A percentile compares a stretch with the other conserved stretches of the same genome.
Conservation (phyloP, 2,888 invertebrate species). For the Drosophila anomelani region DNA sequence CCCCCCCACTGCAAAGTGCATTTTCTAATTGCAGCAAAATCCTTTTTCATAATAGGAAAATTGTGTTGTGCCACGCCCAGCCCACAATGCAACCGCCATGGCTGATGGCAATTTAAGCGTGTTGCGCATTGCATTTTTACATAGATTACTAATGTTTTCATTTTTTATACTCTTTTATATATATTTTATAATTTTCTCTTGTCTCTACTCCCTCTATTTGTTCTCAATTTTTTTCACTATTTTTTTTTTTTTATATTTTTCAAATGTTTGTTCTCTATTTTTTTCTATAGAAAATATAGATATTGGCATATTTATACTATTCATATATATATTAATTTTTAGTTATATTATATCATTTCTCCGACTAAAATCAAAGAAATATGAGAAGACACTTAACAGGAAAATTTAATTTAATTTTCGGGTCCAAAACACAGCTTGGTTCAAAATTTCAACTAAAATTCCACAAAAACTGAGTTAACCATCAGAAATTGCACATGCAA, state of each 20-base stretch:
- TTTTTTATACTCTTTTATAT: neutral
- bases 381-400: neutral
- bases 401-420: neutral
- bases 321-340: too few relatives aligned
- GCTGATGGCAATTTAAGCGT: slow-evolving; percentile 62
- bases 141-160: slow-evolving; percentile 4
- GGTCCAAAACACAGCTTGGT: neutral
- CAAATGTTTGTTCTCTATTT: too few relatives aligned
- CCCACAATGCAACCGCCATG: slow-evolving; percentile 17
- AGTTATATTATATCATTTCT: neutral
- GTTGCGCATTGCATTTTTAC: slow-evolving; percentile 44
- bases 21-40: slow-evolving; percentile 77
- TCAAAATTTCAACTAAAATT: neutral
- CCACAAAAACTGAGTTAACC: neutral
- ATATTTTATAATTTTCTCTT: neutral
- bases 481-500: slow-evolving; percentile 23
- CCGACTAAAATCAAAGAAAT: too few relatives aligned
- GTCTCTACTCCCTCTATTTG: too few relatives aligned
- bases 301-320: too few relatives aligned
- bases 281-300: too few relatives aligned
- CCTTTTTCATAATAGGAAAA: slow-evolving; percentile 71
- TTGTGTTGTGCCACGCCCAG: slow-evolving; percentile 64
- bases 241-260: too few relatives aligned
- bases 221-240: too few relatives aligned
- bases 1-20: slow-evolving; percentile 57